phyloP scores from a whole-genome alignment of 2,113 vertebrate genomes.

The Mesoclemmys tuberculata region DNA sequence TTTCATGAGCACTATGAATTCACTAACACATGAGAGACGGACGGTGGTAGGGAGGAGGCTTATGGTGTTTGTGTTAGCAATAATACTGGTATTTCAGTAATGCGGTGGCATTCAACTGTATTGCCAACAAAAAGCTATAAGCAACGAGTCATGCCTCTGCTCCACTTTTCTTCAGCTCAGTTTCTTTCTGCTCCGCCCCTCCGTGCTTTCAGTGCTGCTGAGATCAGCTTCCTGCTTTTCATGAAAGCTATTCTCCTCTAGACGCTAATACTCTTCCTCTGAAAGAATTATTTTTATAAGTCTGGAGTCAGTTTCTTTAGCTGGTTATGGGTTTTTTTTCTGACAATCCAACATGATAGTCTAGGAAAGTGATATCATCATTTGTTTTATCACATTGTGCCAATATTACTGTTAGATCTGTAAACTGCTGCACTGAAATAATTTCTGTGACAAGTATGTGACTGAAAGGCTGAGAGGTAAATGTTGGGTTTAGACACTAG shows the following conservation, averaged over 20 bases:
- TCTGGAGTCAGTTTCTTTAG: constrained; percentile 40
- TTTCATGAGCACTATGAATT: not conserved
- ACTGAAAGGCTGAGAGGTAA: constrained; percentile 62
- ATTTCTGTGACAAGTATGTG: constrained; percentile 59
- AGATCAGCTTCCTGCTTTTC: constrained; percentile 82
- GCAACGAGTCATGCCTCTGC: constrained; percentile 45
- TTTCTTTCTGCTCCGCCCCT: constrained; percentile 75
- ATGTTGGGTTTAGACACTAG: not conserved
- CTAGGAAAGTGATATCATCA: constrained; percentile 37
- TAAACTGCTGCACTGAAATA: constrained; percentile 58
- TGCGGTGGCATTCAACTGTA: not conserved
- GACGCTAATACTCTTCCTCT: constrained; percentile 59
- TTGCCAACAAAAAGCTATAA: constrained; percentile 57
- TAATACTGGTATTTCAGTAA: not conserved
- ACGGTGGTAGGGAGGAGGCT: not conserved
- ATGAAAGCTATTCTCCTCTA: constrained; percentile 56
- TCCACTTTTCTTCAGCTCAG: constrained; percentile 58
- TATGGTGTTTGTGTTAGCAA: not conserved
- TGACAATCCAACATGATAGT: not conserved
- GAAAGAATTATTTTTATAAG: constrained; percentile 68
- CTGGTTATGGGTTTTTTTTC: constrained; percentile 32
- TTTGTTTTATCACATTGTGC: constrained; percentile 49
- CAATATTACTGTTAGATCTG: constrained; percentile 60
- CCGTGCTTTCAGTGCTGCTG: constrained; percentile 71
- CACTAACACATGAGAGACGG: not conserved